phyloP scores from a whole-genome alignment of 2,797 vertebrate species.

The Tangara arthus region DNA sequence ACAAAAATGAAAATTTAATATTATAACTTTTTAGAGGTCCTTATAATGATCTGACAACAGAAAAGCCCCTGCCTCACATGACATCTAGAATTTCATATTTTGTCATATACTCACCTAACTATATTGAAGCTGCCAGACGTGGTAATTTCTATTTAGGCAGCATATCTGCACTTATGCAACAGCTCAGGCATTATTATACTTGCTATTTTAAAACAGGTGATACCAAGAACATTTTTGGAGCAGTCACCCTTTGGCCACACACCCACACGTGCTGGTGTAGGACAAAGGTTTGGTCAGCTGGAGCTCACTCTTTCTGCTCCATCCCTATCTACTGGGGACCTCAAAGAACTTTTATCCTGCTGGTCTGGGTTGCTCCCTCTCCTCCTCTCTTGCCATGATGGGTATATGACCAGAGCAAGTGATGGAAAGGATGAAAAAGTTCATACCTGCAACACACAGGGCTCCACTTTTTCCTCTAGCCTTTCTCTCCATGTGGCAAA shows the following conservation, averaged over 20 bases:
- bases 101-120: neutral
- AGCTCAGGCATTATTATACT: neutral
- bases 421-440: neutral
- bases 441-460: neutral
- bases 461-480: neutral
- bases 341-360: neutral
- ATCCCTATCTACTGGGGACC: neutral
- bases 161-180: neutral
- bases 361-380: neutral
- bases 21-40: neutral
- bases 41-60: neutral
- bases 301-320: neutral
- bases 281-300: neutral
- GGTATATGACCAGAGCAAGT: neutral
- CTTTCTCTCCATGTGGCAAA: neutral
- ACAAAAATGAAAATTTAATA: slow-evolving; percentile 32
- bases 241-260: neutral
- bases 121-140: neutral
- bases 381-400: neutral
- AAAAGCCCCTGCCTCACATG: neutral
- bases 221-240: neutral
- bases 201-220: neutral
- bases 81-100: neutral
- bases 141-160: neutral
- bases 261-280: fast-evolving